Conservation (phyloP, 2,888 invertebrate genomes). For the Standfussiana lucernea region DNA sequence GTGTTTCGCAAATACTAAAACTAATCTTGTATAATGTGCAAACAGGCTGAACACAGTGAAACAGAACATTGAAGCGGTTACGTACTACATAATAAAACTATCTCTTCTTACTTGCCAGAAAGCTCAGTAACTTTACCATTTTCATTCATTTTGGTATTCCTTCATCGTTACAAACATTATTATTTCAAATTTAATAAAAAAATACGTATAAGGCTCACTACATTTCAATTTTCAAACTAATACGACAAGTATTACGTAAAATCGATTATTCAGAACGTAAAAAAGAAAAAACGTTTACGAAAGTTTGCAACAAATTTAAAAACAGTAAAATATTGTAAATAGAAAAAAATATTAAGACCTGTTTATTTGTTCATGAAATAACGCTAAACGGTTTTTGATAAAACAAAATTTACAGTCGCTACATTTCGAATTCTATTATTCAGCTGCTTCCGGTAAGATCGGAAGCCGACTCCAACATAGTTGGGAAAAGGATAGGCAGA, state of each 20-base stretch:
- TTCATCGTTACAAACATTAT: neutral
- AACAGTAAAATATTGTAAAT: neutral
- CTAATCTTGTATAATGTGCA: too few species aligned
- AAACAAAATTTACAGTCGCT: neutral
- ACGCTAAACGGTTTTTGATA: neutral
- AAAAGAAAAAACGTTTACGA: constrained; percentile 31
- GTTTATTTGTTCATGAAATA: neutral
- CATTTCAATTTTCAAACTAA: constrained; percentile 15
- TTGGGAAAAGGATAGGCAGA: neutral
- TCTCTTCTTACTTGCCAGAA: constrained; percentile 35
- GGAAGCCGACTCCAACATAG: neutral
- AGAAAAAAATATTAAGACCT: neutral
- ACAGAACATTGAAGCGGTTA: too few species aligned
- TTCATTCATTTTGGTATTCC: constrained; percentile 3
- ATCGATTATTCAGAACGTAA: constrained; percentile 24
- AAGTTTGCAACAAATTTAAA: neutral
- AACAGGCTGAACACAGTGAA: too few species aligned
- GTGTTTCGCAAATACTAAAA: too few species aligned
- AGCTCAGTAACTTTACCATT: constrained; percentile 12
- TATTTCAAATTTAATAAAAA: neutral
- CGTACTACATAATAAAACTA: neutral
- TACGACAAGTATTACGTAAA: constrained; percentile 1
- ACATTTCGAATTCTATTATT: neutral
- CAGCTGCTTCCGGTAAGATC: neutral
- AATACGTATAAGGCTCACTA: neutral